A percentile compares a stretch with the other conserved stretches of the same genome.
Conservation (phyloP, 2,113 vertebrate genomes). For the Cnemophilus loriae region DNA sequence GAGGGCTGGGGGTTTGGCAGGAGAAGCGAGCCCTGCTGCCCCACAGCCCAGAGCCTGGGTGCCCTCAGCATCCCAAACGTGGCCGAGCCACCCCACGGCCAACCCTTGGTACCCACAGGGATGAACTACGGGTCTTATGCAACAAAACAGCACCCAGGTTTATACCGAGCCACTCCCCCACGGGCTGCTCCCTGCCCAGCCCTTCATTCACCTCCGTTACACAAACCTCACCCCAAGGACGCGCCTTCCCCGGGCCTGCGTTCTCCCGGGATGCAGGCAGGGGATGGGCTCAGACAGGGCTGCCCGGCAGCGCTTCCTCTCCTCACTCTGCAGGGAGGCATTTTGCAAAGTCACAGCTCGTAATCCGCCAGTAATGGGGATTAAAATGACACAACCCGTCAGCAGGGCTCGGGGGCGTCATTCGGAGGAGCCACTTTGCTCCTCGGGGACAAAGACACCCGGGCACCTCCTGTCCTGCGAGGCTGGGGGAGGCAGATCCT, state of each 20-base stretch:
- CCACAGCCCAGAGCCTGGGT: not conserved
- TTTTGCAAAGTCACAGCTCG: slow-evolving; percentile 51
- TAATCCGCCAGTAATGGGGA: slow-evolving; percentile 45
- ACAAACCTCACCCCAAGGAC: not conserved
- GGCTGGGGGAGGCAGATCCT: not conserved
- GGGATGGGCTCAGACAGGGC: not conserved
- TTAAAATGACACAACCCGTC: slow-evolving; percentile 19
- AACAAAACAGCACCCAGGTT: not conserved
- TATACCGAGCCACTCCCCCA: not conserved
- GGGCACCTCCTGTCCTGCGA: accelerated
- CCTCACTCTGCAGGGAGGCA: not conserved
- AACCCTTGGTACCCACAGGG: not conserved
- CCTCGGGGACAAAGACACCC: not conserved
- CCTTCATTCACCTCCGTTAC: accelerated
- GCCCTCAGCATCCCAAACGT: not conserved
- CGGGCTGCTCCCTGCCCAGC: not conserved
- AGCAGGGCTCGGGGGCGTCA: not conserved
- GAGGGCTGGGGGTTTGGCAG: not conserved
- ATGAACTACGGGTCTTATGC: accelerated
- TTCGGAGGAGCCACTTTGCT: not conserved
- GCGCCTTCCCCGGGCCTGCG: not conserved
- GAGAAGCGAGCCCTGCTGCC: not conserved
- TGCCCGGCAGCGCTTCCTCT: not conserved
- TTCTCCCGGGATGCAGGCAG: not conserved
- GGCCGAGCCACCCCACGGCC: not conserved